Evolutionary conservation across 1,140 invertebrate genomes (phyloP), one percentile per base, ranked within the genome.

Genomic region (Pseudomyrmex gracilis): DNA sequence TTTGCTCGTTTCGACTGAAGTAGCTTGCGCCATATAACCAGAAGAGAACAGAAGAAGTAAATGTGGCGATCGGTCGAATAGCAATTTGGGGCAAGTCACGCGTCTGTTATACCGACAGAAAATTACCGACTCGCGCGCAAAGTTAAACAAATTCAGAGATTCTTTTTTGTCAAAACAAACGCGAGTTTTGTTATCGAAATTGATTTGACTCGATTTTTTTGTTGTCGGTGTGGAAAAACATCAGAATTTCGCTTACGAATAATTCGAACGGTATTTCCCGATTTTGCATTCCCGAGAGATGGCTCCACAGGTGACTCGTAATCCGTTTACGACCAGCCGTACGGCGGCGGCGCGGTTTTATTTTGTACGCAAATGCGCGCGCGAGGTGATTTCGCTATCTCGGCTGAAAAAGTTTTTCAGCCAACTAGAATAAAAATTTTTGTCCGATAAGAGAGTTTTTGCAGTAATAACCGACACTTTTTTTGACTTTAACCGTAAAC

Each of bases 401-500:
- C 58, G 13, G 45, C 15, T 53, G 17, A 34, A 78, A 58, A 15
- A n/a, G n/a, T n/a, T n/a, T n/a, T 70, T 47, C 51, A 17, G 13
- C 15, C 15, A 43, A 47, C 15, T 47, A 45, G 7, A 68, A 58
- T 10, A 47, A 22, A 57, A 57, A 78, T 78, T 68, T 77, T 67
- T 47, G 17, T 3, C 13, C 10, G 34, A 78, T 57, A 58, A 47
- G 55, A 49, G 10, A 49, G 10, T 58, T 58, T 17, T 15, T 24
- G 5, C 61, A 13, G 20, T 57, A 63, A 34, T 34, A 78, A 45
- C 55, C 57, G 51, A 34, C 17, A 45, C 13, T 2, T 9, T 34
- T 22, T 57, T 57, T 78, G 63, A 24, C 17, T 68, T 78, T 68
- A 57, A 57, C 12, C 15, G 58, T 57, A 78, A 78, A 58, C n/a